These are phyloP conservation scores for Sus scrofa DNA, from an alignment of 2,113 vertebrate species.

Conservation along the genomic window DNA sequence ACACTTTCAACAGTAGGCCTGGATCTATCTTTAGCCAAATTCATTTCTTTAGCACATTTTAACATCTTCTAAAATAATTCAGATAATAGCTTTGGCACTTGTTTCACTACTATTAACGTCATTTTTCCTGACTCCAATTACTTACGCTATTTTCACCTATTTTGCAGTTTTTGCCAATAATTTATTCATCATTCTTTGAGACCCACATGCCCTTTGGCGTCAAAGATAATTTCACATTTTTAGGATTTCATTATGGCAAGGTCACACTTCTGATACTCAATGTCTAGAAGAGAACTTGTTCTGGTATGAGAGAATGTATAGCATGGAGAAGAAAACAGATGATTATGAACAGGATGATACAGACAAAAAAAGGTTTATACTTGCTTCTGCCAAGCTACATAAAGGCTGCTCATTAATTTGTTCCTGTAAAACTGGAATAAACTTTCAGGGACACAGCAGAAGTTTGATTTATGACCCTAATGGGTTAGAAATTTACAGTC, in stretches of 20 bases:
- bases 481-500: not conserved
- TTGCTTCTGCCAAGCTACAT: not conserved
- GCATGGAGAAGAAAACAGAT: not conserved
- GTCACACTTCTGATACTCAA: not conserved
- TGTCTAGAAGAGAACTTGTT: not conserved
- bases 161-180: not conserved
- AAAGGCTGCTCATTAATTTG: not conserved
- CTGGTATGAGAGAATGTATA: not conserved
- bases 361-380: not conserved
- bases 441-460: not conserved
- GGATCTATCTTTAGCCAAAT: not conserved
- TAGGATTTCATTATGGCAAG: not conserved
- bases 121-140: not conserved
- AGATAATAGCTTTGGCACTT: not conserved
- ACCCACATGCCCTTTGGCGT: not conserved
- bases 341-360: not conserved
- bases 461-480: not conserved
- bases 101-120: not conserved
- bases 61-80: not conserved
- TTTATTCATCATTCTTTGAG: not conserved
- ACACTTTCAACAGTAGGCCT: not conserved
- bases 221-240: not conserved
- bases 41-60: not conserved
- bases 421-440: not conserved
- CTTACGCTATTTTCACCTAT: not conserved